Base-by-base conservation (phyloP, 2,888 invertebrate species). In the Hydraecia micacea region DNA sequence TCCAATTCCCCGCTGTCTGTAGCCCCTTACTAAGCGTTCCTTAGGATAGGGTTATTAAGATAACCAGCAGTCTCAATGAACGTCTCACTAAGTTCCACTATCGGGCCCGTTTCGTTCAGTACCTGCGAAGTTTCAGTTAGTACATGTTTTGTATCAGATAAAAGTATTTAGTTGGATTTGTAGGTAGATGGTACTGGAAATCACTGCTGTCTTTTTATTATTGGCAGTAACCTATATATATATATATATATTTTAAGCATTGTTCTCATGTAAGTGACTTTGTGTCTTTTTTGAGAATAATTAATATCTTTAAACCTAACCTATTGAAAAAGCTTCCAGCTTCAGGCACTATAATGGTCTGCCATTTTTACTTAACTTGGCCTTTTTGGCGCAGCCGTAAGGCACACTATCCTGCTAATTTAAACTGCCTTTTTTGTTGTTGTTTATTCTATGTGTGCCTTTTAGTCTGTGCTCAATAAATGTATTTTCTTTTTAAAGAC, bases 31-130 rank as follows among this genome's bases (percentile, higher is more conserved):
- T 63, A 85, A 87, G 82, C 79, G 67, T 83, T 75, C 32, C 18
- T 21, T 60, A 60, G 79, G 88, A 88, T 84, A 72, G 87, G 46
- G 74, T 82, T 81, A 84, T 83, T 87, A 83, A 87, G 88, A 88
- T 88, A 87, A 83, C 72, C 28, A 62, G 25, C 42, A 9, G 73
- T 79, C 78, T 80, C 80, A 84, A 83, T 86, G 84, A 86, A 78
- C 60, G 75, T 79, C 79, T 76, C 76, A 68, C 73, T 39, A 68
- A 87, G 73, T 84, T 83, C 60, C 46, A 73, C 75, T 79, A 81
- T 87, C 79, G 66, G 55, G 28, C 21, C 21, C 11, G 73, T 55
- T 72, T 60, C 49, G 58, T 73, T 68, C 62, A 60, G 68, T 82
- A 81, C 73, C 70, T 79, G 65, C 18, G 8, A 76, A 82, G 70